Base-by-base conservation (phyloP, 2,888 invertebrate genomes). In the Petrolisthes manimaculis region DNA sequence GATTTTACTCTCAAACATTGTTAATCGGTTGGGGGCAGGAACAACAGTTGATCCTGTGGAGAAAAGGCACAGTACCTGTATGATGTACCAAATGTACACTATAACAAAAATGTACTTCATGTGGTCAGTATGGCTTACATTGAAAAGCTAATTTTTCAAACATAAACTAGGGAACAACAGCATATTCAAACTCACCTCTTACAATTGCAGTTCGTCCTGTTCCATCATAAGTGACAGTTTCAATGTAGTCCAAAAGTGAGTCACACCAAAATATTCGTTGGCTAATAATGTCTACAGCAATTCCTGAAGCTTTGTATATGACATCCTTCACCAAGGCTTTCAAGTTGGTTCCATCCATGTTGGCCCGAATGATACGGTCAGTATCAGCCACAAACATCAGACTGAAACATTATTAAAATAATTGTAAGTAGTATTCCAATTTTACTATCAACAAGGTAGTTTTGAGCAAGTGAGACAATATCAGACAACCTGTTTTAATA, bases 241-340 rank as follows among this genome's bases (percentile, higher is more conserved):
- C 98, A 91, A 99, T 97, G 93, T 98, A 97, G 93, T 99, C 98
- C 85, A 99, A 94, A 18, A 98, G 94, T 0, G 97, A 97, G 93
- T 99, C 99, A 92, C 98, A 98, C 98, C 99, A 99, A 93, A 97
- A 99, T 8, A 99, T 95, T 83, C 99, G 94, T 92, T 96, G 95
- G 0, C 96, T 95, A 53, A 97, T 96, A n/a, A 97, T 95, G 93
- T 99, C 99, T 0, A 98, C 96, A 0, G 98, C 95, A 12, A 99
- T 95, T 4, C 98, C 98, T 1, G 97, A 96, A 0, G 98, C 98
- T 93, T 97, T 97, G 93, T 98, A 97, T 0, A 98, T 96, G 0
- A 98, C 98, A 92, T 97, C 97, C 0, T 97, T 96, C 0, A 98
- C 96, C 71, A 99, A 96, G 0, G 97, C 95, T 78, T 95, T 95